Conservation (phyloP, 2,113 vertebrate genomes). For the Lagenorhynchus albirostris region DNA sequence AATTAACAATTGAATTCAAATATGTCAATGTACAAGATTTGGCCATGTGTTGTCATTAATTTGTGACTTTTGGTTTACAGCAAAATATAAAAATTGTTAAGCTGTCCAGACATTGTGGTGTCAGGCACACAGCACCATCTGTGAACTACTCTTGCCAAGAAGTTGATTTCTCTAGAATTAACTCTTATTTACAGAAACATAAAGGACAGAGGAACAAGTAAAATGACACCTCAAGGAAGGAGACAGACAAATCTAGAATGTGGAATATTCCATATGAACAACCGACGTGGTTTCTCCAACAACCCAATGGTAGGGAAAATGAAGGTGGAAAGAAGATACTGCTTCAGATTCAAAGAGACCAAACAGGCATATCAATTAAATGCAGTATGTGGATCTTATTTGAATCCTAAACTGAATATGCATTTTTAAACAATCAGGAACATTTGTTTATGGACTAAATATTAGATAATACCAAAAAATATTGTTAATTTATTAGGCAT, state of each 20-base stretch:
- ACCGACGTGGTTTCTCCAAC: neutral
- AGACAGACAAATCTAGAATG: neutral
- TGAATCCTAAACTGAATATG: neutral
- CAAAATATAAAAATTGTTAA: neutral
- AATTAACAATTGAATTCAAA: neutral
- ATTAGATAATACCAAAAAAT: neutral
- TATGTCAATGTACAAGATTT: neutral
- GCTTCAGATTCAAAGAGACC: neutral
- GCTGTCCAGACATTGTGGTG: neutral
- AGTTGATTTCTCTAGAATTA: neutral
- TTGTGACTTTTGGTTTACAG: neutral
- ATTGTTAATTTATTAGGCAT: neutral
- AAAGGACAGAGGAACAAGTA: neutral
- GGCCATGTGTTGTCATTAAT: neutral
- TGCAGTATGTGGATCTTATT: neutral
- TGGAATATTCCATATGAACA: neutral
- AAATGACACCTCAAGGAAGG: neutral
- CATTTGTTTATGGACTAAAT: neutral
- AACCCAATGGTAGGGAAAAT: neutral
- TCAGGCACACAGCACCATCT: neutral
- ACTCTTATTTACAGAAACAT: neutral
- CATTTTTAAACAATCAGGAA: neutral
- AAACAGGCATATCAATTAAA: neutral
- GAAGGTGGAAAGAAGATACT: neutral
- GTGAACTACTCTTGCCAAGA: neutral